phyloP scores from a whole-genome alignment of 2,888 invertebrate genomes.

The Acrobasis repandana region DNA sequence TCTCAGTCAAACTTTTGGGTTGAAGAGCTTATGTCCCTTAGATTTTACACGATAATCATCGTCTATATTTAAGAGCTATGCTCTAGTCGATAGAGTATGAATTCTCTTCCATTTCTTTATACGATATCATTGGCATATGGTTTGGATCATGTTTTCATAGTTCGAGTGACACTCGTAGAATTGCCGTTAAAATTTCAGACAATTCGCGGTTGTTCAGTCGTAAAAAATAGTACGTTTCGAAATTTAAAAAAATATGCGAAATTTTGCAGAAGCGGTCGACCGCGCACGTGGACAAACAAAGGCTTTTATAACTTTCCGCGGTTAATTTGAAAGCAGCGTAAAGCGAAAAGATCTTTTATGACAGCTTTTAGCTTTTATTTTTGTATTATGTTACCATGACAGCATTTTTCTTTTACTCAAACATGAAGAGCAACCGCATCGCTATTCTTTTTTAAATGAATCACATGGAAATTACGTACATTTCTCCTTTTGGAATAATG shows the following conservation, averaged over 20 bases:
- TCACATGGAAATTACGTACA: slow-evolving; percentile 31
- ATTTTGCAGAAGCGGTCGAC: neutral
- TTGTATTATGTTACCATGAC: slow-evolving; percentile 33
- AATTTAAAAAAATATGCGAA: slow-evolving; percentile 10
- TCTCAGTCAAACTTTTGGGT: no score
- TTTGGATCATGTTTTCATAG: no score
- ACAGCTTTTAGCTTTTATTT: no score
- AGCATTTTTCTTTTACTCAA: slow-evolving; percentile 37
- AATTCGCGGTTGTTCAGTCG: neutral
- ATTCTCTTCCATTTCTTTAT: no score
- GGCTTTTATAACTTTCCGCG: slow-evolving; percentile 44
- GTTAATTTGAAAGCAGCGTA: slow-evolving; percentile 45
- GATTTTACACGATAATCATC: no score
- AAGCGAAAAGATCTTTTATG: slow-evolving; percentile 36
- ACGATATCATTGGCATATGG: no score
- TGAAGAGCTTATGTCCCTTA: no score
- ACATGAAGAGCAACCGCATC: slow-evolving; percentile 36
- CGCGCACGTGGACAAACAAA: slow-evolving; percentile 38
- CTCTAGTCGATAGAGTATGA: no score
- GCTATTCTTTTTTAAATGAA: slow-evolving; percentile 35
- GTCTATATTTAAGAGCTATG: no score
- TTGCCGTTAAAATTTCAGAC: neutral
- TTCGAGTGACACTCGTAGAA: no score
- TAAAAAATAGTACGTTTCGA: neutral
- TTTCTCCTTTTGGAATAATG: slow-evolving; percentile 36